These are phyloP conservation scores for Hybos culiciformis DNA, from an alignment of 2,888 invertebrate species.

Conservation along the genomic window DNA sequence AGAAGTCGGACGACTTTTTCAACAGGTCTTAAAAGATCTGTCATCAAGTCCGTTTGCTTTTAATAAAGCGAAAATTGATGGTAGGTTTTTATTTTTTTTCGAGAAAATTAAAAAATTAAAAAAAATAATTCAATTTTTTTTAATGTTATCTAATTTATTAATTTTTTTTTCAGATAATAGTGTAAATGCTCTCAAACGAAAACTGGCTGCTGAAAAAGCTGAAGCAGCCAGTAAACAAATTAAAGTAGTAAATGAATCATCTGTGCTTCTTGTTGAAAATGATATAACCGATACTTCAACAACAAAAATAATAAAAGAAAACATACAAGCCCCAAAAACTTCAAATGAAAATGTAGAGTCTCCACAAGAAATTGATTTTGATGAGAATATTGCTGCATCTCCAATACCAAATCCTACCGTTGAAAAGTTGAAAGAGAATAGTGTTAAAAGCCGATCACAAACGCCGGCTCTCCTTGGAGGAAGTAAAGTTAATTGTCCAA, in stretches of 20 bases:
- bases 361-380: neutral
- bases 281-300: neutral
- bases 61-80: conserved; percentile 35
- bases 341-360: neutral
- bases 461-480: conserved; percentile 3
- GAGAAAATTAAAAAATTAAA: no score
- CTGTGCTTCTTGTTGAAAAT: neutral
- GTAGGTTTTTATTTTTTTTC: conserved; percentile 17
- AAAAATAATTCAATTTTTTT: neutral
- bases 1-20: conserved; percentile 45
- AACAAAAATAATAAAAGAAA: neutral
- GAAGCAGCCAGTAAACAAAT: conserved; percentile 19
- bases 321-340: neutral
- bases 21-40: conserved; percentile 35
- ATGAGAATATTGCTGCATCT: neutral
- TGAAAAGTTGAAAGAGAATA: neutral
- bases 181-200: conserved; percentile 21
- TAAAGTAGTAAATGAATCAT: conserved; percentile 8
- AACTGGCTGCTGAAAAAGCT: conserved; percentile 19
- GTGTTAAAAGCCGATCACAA: conserved; percentile 6
- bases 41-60: conserved; percentile 39
- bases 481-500: conserved; percentile 11
- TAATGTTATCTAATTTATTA: neutral
- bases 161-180: conserved; percentile 15
- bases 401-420: neutral